Evolutionary conservation across 2,113 vertebrate genomes (phyloP).

Genomic region (Pygoscelis antarcticus): DNA sequence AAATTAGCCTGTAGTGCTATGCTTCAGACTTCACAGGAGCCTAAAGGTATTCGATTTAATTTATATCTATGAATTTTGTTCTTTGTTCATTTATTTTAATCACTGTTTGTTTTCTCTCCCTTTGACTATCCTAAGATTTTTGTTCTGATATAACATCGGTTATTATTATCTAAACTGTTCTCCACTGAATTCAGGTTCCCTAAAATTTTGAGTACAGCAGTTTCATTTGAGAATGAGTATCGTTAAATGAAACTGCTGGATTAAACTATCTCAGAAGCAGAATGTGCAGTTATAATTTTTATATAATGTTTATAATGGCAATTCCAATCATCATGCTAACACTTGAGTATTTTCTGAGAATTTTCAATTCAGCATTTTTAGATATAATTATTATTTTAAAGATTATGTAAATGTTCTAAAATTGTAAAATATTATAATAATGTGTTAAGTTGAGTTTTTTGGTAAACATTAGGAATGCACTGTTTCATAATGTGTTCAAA

Average conservation of each 20-base stretch:
- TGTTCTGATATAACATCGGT: background rate
- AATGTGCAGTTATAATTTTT: background rate
- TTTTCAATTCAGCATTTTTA: background rate
- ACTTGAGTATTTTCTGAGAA: background rate
- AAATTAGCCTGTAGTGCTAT: slow-evolving; percentile 1
- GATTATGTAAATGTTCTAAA: background rate
- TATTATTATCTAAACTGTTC: slow-evolving; percentile 4
- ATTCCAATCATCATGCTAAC: background rate
- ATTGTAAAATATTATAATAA: background rate
- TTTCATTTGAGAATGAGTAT: background rate
- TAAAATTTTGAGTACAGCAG: background rate
- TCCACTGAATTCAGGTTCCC: background rate
- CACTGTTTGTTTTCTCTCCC: background rate
- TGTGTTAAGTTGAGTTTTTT: background rate
- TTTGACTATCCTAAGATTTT: background rate
- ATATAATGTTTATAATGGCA: background rate
- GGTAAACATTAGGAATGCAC: background rate
- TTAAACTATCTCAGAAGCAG: background rate
- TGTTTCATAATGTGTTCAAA: background rate
- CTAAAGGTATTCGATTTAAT: slow-evolving; percentile 46
- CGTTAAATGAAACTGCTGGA: background rate
- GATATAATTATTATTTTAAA: background rate
- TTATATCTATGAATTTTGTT: background rate
- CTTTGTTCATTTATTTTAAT: slow-evolving; percentile 26
- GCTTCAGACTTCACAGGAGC: background rate